phyloP scores from a whole-genome alignment of 92 coral and sea anemone species.

The Umimayanthus chanpuru region DNA sequence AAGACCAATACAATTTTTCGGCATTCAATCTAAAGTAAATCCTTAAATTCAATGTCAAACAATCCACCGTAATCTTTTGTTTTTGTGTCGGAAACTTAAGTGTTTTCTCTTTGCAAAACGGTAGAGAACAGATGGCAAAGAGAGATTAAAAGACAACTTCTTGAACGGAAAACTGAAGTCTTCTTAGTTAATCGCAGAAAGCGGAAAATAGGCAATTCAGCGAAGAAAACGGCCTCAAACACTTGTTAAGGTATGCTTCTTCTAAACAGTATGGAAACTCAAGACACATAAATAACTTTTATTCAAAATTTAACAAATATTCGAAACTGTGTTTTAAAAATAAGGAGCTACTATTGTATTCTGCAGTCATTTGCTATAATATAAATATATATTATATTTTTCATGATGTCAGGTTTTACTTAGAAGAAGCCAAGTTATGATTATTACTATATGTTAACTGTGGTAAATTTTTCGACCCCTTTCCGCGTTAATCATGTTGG shows the following conservation, averaged over 20 bases:
- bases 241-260: neutral
- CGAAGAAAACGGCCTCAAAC: neutral
- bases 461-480: no score
- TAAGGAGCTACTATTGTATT: no score
- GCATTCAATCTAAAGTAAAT: constrained; percentile 12
- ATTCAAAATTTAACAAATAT: no score
- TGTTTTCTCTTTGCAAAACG: neutral
- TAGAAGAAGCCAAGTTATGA: neutral
- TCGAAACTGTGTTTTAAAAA: no score
- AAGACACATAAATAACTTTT: no score
- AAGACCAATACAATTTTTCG: neutral
- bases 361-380: no score
- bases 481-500: no score
- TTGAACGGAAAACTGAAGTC: neutral
- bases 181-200: neutral
- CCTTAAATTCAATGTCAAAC: neutral
- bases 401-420: neutral
- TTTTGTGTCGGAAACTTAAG: neutral
- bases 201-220: neutral
- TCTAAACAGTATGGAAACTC: neutral
- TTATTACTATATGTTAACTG: neutral
- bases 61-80: constrained; percentile 5
- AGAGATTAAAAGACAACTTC: neutral
- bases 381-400: no score
- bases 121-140: neutral